Evolutionary conservation across 2,888 invertebrate genomes (phyloP), one percentile per base, ranked within the genome.

Genomic region (Adelphocoris suturalis): DNA sequence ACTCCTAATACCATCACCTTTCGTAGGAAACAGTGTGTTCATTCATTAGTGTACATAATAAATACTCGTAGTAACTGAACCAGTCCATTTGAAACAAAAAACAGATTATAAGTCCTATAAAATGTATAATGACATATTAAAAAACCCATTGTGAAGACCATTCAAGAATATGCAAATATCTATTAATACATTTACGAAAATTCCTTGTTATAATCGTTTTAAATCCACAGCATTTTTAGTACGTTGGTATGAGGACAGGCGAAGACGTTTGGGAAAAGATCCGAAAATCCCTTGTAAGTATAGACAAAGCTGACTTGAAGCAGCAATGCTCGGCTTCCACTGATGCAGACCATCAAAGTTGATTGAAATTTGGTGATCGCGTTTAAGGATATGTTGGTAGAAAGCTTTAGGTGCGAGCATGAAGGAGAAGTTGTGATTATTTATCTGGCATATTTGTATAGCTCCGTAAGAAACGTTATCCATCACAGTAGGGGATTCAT

Each of bases 191-290:
- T 37, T 37, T 37, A 37, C 37, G 7, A 37, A 37, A 37, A 37
- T 37, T 23, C 19, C 68, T 68, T 78, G 78, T 78, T n/a, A 9
- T 78, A 28, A 85, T 86, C 23, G 37, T 88, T 88, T 88, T 11
- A 48, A 88, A 81, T 89, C 76, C 89, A 82, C 89, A 89, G 89
- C 89, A n/a, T 89, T 82, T 84, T 47, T 89, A 61, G 89, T 84
- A 5, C 89, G 82, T 82, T 89, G 89, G 89, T 89, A 89, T 84
- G 89, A 89, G 81, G 89, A 89, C 46, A 81, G 89, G 47, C 81
- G 89, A 47, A 89, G 75, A 47, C 89, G 89, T 61, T 84, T 82
- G 82, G 89, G 89, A 23, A 89, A 89, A 84, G 82, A 84, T 84
- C 81, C 81, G 23, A 89, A 81, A 84, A 27, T 47, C 11, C 89